Evolutionary conservation across 2,888 invertebrate species (phyloP).

Genomic region (Zaprionus lineosus): DNA sequence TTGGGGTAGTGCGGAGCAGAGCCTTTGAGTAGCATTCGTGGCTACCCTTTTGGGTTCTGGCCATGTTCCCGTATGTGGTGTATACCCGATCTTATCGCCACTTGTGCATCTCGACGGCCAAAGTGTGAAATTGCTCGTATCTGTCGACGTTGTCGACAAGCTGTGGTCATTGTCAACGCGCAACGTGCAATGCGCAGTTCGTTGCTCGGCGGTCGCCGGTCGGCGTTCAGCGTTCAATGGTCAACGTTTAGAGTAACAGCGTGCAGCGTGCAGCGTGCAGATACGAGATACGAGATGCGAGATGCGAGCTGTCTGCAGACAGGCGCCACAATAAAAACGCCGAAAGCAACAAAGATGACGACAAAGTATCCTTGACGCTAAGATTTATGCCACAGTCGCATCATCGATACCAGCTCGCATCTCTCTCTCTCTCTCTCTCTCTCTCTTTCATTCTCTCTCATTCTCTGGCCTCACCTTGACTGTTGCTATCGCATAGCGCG

Average conservation of each 20-base stretch:
- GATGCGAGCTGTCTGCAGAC: slow-evolving; percentile 67
- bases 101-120: slow-evolving; percentile 56
- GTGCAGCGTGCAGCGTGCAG: slow-evolving; percentile 53
- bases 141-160: slow-evolving; percentile 70
- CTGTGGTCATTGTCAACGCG: slow-evolving; percentile 77
- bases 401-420: slow-evolving; percentile 7
- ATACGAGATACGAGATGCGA: slow-evolving; percentile 22
- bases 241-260: slow-evolving; percentile 8
- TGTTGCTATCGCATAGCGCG: background rate
- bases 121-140: slow-evolving; percentile 80
- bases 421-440: slow-evolving; percentile 8
- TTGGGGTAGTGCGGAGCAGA: too few species aligned
- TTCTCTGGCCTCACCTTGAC: background rate
- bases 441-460: slow-evolving; percentile 15
- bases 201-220: too few species aligned
- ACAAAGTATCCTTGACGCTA: slow-evolving; percentile 77
- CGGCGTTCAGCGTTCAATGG: slow-evolving; percentile 4
- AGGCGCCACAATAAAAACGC: slow-evolving; percentile 77
- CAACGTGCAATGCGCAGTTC: slow-evolving; percentile 25
- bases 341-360: slow-evolving; percentile 70
- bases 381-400: slow-evolving; percentile 72
- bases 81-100: slow-evolving; percentile 49
- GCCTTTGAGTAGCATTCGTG: slow-evolving; percentile 1
- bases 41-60: slow-evolving; percentile 1
- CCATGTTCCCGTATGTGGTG: too few species aligned